phyloP scores from a whole-genome alignment of 2,888 invertebrate genomes.

The Patella caerulea region DNA sequence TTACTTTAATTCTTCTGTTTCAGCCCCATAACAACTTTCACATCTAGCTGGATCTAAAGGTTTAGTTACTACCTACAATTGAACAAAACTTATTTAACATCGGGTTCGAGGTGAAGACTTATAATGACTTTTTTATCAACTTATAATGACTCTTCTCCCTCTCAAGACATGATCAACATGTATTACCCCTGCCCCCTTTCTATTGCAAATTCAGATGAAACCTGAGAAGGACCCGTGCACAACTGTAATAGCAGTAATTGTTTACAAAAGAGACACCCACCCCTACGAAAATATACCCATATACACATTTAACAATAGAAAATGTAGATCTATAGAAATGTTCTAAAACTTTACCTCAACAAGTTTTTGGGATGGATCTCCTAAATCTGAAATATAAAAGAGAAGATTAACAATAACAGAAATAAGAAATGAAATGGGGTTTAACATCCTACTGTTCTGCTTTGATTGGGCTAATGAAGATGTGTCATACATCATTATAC shows the following conservation, averaged over 20 bases:
- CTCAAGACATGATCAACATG: no score
- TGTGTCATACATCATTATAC: no score
- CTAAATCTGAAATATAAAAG: slow-evolving; percentile 58
- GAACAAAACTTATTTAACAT: slow-evolving; percentile 4
- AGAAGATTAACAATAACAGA: not conserved
- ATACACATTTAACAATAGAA: no score
- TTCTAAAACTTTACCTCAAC: slow-evolving; percentile 40
- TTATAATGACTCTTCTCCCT: not conserved
- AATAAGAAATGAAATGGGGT: not conserved
- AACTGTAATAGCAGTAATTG: no score
- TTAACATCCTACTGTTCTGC: no score
- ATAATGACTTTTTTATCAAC: not conserved
- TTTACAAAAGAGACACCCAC: no score
- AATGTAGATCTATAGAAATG: no score
- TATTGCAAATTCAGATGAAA: no score
- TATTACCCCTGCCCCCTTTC: no score
- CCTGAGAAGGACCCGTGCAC: no score
- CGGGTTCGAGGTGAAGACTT: slow-evolving; percentile 1
- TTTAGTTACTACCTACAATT: slow-evolving; percentile 47
- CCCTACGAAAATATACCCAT: no score
- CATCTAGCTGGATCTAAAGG: slow-evolving; percentile 75
- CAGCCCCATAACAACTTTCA: slow-evolving; percentile 97
- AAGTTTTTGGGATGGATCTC: slow-evolving; percentile 57
- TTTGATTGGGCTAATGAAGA: no score
- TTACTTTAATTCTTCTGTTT: slow-evolving; percentile 72